Evolutionary conservation across 2,113 vertebrate genomes (phyloP).

Genomic region (Xenopus tropicalis): UCB_Xtro_10.0 CM004447.2:11140501-11141000

Average conservation of each 20-base stretch:
- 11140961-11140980: too few species aligned
- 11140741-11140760: not conserved
- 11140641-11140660: too few species aligned
- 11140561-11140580: too few species aligned
- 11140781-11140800: slow-evolving; percentile 6
- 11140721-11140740: slow-evolving; percentile 4
- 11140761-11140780: slow-evolving; percentile 11
- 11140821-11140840: slow-evolving; percentile 10
- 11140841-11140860: slow-evolving; percentile 18
- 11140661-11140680: slow-evolving; percentile 3
- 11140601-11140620: too few species aligned
- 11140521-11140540: too few species aligned
- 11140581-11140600: too few species aligned
- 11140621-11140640: too few species aligned
- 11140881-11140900: not conserved
- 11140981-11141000: too few species aligned
- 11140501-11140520: too few species aligned
- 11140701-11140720: slow-evolving; percentile 2
- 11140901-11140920: not conserved
- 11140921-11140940: too few species aligned
- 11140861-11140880: slow-evolving; percentile 1
- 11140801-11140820: not conserved
- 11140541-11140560: too few species aligned
- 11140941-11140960: too few species aligned
- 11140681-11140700: slow-evolving; percentile 18